Conservation (phyloP, 1,140 invertebrate genomes). For the Eciton burchellii region DNA sequence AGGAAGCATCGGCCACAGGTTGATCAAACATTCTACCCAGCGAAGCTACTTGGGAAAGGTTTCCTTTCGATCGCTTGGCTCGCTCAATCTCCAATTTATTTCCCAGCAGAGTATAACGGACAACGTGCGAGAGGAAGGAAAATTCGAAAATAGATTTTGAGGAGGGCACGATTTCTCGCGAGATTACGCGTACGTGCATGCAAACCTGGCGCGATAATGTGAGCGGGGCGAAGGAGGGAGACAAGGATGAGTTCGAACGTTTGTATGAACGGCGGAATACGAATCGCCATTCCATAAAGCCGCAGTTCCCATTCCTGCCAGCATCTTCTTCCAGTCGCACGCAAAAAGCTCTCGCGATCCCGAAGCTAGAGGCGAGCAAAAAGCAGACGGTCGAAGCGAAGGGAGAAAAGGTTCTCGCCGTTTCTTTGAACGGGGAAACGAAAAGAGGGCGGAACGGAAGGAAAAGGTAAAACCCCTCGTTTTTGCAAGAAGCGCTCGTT, state of each 20-base stretch:
- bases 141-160: background rate
- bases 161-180: background rate
- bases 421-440: conserved; percentile 2
- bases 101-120: background rate
- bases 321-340: conserved; percentile 20
- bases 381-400: conserved; percentile 2
- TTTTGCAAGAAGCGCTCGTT: background rate
- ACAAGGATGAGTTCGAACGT: background rate
- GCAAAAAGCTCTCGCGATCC: conserved; percentile 27
- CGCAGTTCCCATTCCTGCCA: background rate
- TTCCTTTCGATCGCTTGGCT: background rate
- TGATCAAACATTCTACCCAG: too few species aligned
- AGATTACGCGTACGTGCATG: background rate
- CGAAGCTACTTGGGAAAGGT: background rate
- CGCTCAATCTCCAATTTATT: background rate
- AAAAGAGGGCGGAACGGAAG: background rate
- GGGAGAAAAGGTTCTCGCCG: background rate
- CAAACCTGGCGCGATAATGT: background rate
- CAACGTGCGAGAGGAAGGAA: background rate
- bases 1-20: too few species aligned
- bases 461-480: conserved; percentile 6
- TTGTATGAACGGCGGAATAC: background rate
- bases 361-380: conserved; percentile 35
- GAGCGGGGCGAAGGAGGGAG: background rate
- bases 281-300: conserved; percentile 12